phyloP scores from a whole-genome alignment of 2,888 invertebrate genomes.

The Philhelius pedissequus region DNA sequence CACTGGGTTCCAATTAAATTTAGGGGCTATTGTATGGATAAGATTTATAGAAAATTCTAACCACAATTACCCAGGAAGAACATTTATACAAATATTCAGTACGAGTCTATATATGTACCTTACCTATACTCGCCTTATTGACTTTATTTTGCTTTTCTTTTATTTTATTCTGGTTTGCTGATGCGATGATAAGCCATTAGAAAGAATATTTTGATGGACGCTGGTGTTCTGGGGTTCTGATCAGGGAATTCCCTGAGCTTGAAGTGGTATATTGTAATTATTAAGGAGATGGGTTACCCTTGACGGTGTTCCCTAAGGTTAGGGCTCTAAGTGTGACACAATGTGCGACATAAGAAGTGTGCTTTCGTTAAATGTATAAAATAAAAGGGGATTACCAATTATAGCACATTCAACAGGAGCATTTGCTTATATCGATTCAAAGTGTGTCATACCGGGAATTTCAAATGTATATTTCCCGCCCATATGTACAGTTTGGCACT shows the following conservation, averaged over 20 bases:
- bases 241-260: slow-evolving; percentile 58
- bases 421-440: slow-evolving; percentile 47
- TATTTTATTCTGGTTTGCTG: slow-evolving; percentile 28
- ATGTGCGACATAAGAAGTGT: slow-evolving; percentile 43
- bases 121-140: slow-evolving; percentile 8
- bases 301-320: slow-evolving; percentile 48
- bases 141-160: slow-evolving; percentile 49
- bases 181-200: slow-evolving; percentile 12
- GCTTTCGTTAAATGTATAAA: slow-evolving; percentile 34
- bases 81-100: no score
- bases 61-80: slow-evolving; percentile 47
- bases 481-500: background rate
- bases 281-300: slow-evolving; percentile 57
- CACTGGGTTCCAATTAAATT: slow-evolving; percentile 33
- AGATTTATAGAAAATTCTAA: slow-evolving; percentile 42
- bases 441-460: slow-evolving; percentile 34
- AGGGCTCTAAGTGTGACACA: slow-evolving; percentile 56
- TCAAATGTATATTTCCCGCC: slow-evolving; percentile 2
- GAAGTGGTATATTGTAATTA: slow-evolving; percentile 1
- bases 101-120: background rate
- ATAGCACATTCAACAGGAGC: slow-evolving; percentile 62
- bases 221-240: background rate
- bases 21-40: slow-evolving; percentile 65
- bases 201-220: slow-evolving; percentile 13
- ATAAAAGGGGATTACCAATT: slow-evolving; percentile 55